Base-by-base conservation (phyloP, 2,797 vertebrate species). In the Gallinago nigripennis region DNA sequence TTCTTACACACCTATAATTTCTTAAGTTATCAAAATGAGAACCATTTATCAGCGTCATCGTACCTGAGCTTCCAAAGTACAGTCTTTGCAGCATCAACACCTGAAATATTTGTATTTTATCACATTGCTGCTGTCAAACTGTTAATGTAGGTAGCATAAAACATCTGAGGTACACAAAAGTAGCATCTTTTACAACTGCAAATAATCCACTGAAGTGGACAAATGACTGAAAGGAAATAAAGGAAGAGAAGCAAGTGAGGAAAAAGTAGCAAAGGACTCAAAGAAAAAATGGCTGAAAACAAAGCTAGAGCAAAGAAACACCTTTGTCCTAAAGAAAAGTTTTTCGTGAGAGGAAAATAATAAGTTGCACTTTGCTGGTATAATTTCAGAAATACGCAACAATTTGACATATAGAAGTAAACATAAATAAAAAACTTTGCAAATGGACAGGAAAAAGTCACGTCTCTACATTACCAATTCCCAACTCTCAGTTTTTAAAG, bases 401-500 rank as follows among this genome's bases (percentile, higher is more conserved):
- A 57, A 60, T 45, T 70, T 30, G 27, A 88, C 35, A 68, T 16
- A 41, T 0, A 68, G 17, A 81, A 78, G 12, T 15, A 48, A 50
- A 64, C 1, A 0, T 8, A 69, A 75, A 7, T 31, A 45, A 46
- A 77, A 88, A 15, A 31, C 39, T 50, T 79, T 1, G 7, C 28
- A 80, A 81, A 80, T 0, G 0, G 24, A 63, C 28, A 56, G 60
- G 41, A 30, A 53, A 66, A 65, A 35, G 46, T 28, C 64, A 51
- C 0, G 0, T 20, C 65, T 56, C 43, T 19, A 35, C n/a, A 77
- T 8, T 20, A 68, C 33, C 39, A 57, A 73, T 8, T 71, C 41
- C 51, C 13, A 5, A 2, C 12, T 31, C 43, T 28, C 3, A 0
- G 9, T 20, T 86, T 69, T 54, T 54, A 71, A 82, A 81, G 79